Evolutionary conservation across 2,797 vertebrate genomes (phyloP), one percentile per base, ranked within the genome.

Genomic region (Lithobates sylvaticus): DNA sequence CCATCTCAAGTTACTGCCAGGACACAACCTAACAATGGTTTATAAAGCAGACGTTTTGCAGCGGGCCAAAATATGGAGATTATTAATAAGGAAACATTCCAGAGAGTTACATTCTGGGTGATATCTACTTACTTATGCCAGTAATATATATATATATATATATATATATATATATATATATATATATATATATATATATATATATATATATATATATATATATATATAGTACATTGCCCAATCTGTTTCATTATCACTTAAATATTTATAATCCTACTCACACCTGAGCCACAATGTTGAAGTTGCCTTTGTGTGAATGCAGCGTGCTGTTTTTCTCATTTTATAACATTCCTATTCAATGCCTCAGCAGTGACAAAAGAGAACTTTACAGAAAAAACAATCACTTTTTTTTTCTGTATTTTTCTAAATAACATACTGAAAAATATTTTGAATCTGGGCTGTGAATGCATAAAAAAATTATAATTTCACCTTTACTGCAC

Each of bases 261-360:
- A 78, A 50, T 68, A 77, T 84, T 89, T 76, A 79, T 69, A 76
- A 80, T 74, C 42, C 61, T 88, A 90, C 87, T 90, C 79, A 34
- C 91, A 90, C 89, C 89, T 91, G 88, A 89, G 89, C 89, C 91
- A 91, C 89, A 89, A 86, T 88, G 87, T 88, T 91, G 89, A 91
- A 89, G 82, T 89, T 91, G 90, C 86, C 89, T 65, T 74, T 67
- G 54, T 50, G n/a, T 44, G 34, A 12, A 8, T 47, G 13, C 2
- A 39, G 32, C 34, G 10, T 32, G 58, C 34, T 47, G 39, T 15
- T 67, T 78, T 36, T n/a, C 58, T 36, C 21, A 32, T n/a, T 83
- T 36, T 10, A n/a, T 32, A 58, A n/a, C 26, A 74, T 50, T 83
- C 72, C 39, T 36, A 13, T 18, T 13, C 32, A 77, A 34, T n/a